phyloP scores from a whole-genome alignment of 2,888 invertebrate species.

The Platycheirus rosarum region DNA sequence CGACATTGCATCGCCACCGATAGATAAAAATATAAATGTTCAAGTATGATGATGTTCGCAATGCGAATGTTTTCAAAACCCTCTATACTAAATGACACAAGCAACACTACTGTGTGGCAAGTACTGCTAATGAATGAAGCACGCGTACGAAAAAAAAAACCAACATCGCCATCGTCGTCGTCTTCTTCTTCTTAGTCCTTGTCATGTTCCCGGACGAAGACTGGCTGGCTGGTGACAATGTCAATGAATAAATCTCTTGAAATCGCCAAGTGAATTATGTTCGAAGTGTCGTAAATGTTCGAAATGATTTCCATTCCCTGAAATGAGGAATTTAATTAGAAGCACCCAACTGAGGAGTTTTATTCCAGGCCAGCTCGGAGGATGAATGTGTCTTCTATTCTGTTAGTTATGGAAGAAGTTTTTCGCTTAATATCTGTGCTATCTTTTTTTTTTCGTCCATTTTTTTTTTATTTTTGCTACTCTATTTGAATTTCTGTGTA shows the following conservation, averaged over 20 bases:
- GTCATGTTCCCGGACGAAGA: conserved; percentile 24
- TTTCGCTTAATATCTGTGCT: no score
- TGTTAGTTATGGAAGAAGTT: no score
- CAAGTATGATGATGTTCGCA: conserved; percentile 17
- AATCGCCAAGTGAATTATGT: conserved; percentile 72
- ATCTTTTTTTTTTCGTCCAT: conserved; percentile 20
- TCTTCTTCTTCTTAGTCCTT: no score
- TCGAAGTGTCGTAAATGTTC: conserved; percentile 63
- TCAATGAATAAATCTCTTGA: conserved; percentile 70
- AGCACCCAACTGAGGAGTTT: conserved; percentile 15
- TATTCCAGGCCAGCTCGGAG: no score
- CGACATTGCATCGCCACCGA: conserved; percentile 50
- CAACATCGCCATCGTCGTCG: no score
- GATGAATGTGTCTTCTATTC: no score
- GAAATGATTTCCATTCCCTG: conserved; percentile 49
- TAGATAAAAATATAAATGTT: conserved; percentile 45
- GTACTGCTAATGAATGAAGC: conserved; percentile 28
- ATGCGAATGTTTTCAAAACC: neutral
- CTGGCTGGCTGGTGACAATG: conserved; percentile 59
- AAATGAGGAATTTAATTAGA: conserved; percentile 71
- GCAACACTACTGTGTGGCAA: conserved; percentile 17
- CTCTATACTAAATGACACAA: neutral
- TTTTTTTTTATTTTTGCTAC: conserved; percentile 2
- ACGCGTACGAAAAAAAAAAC: neutral
- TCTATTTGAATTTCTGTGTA: conserved; percentile 56